Evolutionary conservation across 2,888 invertebrate genomes (phyloP).

Genomic region (Amphipoea lucens): DNA sequence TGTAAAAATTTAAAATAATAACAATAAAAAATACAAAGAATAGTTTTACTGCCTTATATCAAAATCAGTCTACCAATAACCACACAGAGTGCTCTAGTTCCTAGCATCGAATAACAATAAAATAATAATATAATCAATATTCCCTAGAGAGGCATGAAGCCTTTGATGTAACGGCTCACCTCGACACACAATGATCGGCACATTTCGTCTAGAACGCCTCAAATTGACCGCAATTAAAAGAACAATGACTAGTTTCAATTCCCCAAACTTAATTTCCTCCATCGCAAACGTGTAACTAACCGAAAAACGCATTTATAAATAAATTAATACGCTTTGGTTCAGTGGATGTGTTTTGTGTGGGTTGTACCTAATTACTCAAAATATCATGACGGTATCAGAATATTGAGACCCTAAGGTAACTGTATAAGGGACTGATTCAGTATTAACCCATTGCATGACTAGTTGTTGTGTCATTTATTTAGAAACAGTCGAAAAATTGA

Average conservation of each 20-base stretch:
- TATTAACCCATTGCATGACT: slow-evolving; percentile 3
- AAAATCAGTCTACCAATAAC: slow-evolving; percentile 3
- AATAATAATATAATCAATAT: slow-evolving; percentile 67
- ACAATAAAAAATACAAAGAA: background rate
- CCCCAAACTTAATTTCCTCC: slow-evolving; percentile 89
- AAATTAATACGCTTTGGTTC: slow-evolving; percentile 69
- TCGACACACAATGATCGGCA: slow-evolving; percentile 85
- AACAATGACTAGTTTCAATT: slow-evolving; percentile 90
- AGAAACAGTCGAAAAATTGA: background rate
- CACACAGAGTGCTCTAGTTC: slow-evolving; percentile 5
- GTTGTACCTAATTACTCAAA: slow-evolving; percentile 62
- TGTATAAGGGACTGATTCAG: background rate
- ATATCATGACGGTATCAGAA: slow-evolving; percentile 51
- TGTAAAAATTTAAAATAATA: background rate
- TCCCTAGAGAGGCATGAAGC: slow-evolving; percentile 60
- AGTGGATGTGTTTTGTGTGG: slow-evolving; percentile 60
- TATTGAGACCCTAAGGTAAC: background rate
- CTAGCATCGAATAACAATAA: slow-evolving; percentile 41
- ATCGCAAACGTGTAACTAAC: slow-evolving; percentile 85
- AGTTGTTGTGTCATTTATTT: background rate
- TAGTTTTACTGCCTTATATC: background rate
- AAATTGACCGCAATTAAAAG: slow-evolving; percentile 90
- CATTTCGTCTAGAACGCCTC: slow-evolving; percentile 88
- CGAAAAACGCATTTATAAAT: slow-evolving; percentile 81
- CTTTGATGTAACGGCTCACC: slow-evolving; percentile 69